phyloP scores from a whole-genome alignment of 2,113 vertebrate species.

The Tragelaphus imberbis region DNA sequence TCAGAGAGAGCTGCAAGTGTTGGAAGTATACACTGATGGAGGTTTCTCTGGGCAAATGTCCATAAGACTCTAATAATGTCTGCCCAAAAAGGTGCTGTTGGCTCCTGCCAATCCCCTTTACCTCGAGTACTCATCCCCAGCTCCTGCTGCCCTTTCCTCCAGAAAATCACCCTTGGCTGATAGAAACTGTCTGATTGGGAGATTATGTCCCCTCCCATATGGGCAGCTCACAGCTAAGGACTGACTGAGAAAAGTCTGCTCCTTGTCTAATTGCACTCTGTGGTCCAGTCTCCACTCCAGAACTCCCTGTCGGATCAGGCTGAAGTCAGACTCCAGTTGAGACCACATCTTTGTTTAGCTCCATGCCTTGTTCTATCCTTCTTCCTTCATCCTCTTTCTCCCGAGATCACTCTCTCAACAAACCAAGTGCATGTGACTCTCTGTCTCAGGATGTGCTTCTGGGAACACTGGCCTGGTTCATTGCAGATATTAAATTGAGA shows the following conservation, averaged over 20 bases:
- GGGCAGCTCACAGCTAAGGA: background rate
- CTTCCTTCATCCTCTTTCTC: background rate
- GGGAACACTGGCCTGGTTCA: background rate
- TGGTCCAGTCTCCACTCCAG: background rate
- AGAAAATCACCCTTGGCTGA: background rate
- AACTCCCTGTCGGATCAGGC: background rate
- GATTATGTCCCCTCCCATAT: background rate
- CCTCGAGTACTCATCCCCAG: background rate
- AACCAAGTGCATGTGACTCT: background rate
- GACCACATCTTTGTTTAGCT: background rate
- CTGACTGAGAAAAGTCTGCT: background rate
- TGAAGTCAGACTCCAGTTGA: background rate
- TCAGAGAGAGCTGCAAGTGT: accelerated
- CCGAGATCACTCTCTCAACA: no score
- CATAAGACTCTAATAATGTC: background rate
- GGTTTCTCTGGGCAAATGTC: background rate
- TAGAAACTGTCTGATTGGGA: background rate
- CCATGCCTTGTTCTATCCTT: background rate
- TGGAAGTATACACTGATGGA: background rate
- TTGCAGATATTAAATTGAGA: background rate
- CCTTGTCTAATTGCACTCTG: background rate
- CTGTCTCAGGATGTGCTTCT: background rate
- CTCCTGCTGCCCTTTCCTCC: background rate
- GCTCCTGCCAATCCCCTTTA: background rate
- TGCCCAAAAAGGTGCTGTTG: background rate